Base-by-base conservation (phyloP, 2,113 vertebrate genomes). In the Scomber japonicus region DNA sequence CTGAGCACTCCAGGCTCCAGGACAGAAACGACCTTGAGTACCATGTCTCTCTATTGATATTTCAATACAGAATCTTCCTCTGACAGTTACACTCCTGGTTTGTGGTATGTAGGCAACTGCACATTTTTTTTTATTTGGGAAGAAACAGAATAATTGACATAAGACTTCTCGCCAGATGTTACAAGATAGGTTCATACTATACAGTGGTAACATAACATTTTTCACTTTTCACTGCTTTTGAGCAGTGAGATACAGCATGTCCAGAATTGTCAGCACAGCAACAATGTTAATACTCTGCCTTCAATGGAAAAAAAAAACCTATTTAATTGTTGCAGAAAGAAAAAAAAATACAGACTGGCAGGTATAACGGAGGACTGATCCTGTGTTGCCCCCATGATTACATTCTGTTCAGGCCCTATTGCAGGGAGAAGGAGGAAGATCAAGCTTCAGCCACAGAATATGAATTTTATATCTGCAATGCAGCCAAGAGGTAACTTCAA, bases 401-500 rank as follows among this genome's bases (percentile, higher is more conserved):
- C 88, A 91, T 92, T 91, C 91, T 82, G 88, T 91, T 91, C 92
- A 93, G 89, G 83, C 88, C 84, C 82, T 81, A 76, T 90, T 89
- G 88, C 90, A 85, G 92, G n/a, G 83, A 82, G 49, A 80, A 80
- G 66, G 70, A 81, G 88, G 87, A 83, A 88, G 86, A 90, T 90
- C 86, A 84, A 88, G 88, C 82, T 82, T 88, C 86, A 21, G 87
- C 86, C 89, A 83, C 92, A 90, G 93, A 94, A 94, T 94, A 93
- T 94, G 90, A 94, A 94, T 92, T 92, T 91, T 73, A 80, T 88
- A 91, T 94, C 93, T 93, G 93, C 93, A 94, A 89, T 94, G 93
- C 93, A 94, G 92, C 88, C 89, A 73, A 71, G 68, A 88, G 80
- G 77, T 71, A 57, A 70, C 59, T 79, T 79, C 54, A 82, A 83